phyloP scores from a whole-genome alignment of 2,888 invertebrate species.

The Scaptomyza caliginosa region DNA sequence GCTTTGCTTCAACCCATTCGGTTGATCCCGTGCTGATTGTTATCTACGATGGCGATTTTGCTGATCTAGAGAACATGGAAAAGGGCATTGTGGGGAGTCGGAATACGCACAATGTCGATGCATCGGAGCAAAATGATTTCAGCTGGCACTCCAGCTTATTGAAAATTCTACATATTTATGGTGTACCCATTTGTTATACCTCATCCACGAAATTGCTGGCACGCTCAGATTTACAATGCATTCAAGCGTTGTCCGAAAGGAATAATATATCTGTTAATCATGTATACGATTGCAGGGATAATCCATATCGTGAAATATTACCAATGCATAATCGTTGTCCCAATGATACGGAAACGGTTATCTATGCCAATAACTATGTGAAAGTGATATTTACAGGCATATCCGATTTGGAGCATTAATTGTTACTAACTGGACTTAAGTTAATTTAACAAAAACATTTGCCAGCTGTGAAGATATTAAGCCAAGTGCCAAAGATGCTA shows the following conservation, averaged over 20 bases:
- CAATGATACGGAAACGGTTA: slow-evolving; percentile 63
- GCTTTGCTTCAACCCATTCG: slow-evolving; percentile 38
- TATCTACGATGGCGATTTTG: slow-evolving; percentile 79
- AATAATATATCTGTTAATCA: slow-evolving; percentile 46
- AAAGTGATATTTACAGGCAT: slow-evolving; percentile 58
- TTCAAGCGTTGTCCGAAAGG: slow-evolving; percentile 31
- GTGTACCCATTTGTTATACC: slow-evolving; percentile 77
- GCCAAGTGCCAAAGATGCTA: background rate
- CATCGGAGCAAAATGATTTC: slow-evolving; percentile 1
- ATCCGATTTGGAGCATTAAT: background rate
- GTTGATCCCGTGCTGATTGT: slow-evolving; percentile 66
- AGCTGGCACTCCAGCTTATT: slow-evolving; percentile 68
- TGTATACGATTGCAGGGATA: slow-evolving; percentile 56
- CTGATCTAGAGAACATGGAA: slow-evolving; percentile 27
- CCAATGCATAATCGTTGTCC: slow-evolving; percentile 69
- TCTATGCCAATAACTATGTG: slow-evolving; percentile 77
- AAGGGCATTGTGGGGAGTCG: background rate
- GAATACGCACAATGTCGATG: slow-evolving; percentile 7
- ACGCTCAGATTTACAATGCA: slow-evolving; percentile 62
- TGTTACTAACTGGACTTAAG: background rate
- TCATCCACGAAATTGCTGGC: slow-evolving; percentile 71
- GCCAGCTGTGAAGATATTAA: no score
- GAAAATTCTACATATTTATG: slow-evolving; percentile 55
- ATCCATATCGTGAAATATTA: slow-evolving; percentile 73
- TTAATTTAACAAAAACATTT: no score